Conservation (phyloP, 2,888 invertebrate genomes). For the Schizaphis graminum region DNA sequence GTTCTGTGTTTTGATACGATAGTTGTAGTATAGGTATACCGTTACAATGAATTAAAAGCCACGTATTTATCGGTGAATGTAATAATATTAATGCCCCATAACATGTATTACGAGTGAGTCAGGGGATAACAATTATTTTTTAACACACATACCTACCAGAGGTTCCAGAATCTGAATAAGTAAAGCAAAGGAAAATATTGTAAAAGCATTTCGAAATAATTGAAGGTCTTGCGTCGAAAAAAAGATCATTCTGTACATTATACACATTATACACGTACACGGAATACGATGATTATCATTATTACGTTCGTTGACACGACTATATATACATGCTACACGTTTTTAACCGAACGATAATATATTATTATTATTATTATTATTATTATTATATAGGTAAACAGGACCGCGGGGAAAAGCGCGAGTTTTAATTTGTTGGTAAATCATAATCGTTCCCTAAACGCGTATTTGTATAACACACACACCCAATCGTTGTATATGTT, state of each 20-base stretch:
- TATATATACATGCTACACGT: not conserved
- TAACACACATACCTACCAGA: not conserved
- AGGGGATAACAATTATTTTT: not conserved
- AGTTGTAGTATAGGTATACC: not conserved
- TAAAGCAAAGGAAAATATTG: not conserved
- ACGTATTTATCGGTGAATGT: not conserved
- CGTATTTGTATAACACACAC: not conserved
- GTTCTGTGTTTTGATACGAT: too few relatives aligned
- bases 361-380: too few relatives aligned
- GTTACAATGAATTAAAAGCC: not conserved
- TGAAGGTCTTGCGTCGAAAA: not conserved
- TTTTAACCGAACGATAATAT: not conserved
- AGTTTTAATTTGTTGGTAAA: conserved; percentile 17
- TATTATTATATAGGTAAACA: not conserved
- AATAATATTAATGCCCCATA: not conserved
- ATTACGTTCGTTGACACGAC: not conserved
- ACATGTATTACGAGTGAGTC: not conserved
- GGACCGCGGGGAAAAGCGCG: conserved; percentile 2
- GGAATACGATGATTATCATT: not conserved
- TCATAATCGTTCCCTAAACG: conserved; percentile 14
- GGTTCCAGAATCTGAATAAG: not conserved
- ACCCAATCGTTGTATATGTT: not conserved
- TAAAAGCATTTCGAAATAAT: not conserved
- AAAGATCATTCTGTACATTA: not conserved
- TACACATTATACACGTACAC: not conserved